Conservation (phyloP, 2,888 invertebrate genomes). For the Leucophenga montana region DNA sequence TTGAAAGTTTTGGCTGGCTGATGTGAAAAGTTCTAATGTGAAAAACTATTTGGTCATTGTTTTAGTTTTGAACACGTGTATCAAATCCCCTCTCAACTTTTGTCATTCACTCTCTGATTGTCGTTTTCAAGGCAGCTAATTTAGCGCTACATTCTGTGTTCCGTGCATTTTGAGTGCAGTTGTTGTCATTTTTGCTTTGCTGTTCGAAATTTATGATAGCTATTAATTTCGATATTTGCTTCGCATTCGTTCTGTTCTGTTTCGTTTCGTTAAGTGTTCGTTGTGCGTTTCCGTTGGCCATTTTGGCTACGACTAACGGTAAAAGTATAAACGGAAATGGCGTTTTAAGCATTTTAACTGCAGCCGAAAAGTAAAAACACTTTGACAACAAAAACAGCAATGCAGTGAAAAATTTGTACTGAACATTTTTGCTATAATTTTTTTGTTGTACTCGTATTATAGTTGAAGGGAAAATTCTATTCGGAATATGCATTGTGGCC, state of each 20-base stretch:
- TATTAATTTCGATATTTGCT: constrained; percentile 25
- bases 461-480: not conserved
- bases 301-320: not conserved
- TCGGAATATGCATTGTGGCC: not conserved
- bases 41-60: not conserved
- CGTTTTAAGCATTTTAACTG: not conserved
- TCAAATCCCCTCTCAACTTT: not conserved
- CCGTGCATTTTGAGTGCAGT: not conserved
- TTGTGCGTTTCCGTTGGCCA: constrained; percentile 1
- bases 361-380: constrained; percentile 17
- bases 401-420: not conserved
- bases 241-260: constrained; percentile 25
- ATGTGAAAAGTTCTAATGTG: constrained; percentile 14
- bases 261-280: constrained; percentile 9
- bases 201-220: not conserved
- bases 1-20: constrained; percentile 10
- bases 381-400: constrained; percentile 3
- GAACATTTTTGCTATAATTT: not conserved
- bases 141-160: no score
- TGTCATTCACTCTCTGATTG: not conserved
- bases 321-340: not conserved
- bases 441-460: not conserved
- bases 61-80: not conserved
- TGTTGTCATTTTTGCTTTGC: constrained; percentile 1
- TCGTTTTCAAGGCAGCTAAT: not conserved